Base-by-base conservation (phyloP, 1,140 invertebrate species). In the Dysdera silvatica region DNA sequence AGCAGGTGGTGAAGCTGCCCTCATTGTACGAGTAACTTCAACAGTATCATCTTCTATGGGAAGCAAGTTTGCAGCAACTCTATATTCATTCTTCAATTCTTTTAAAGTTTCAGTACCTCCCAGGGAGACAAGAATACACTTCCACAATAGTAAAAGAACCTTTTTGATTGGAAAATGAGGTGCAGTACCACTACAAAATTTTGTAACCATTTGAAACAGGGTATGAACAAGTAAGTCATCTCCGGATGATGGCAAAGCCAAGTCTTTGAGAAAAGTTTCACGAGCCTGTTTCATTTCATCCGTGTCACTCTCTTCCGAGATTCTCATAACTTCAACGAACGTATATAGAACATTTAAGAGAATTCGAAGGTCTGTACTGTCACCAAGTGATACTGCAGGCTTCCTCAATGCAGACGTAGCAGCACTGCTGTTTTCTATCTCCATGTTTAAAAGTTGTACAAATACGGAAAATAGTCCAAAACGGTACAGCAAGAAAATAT, bases 151-250 rank as follows among this genome's bases (percentile, higher is more conserved):
- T n/a, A 98, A 77, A 28, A 98, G 78, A 54, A 98, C 89, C 80
- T 98, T 98, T 75, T 95, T 97, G 83, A 98, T 96, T 16, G 95
- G 95, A 80, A 95, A 97, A 79, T 96, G 91, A 45, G 93, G 90
- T 12, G 91, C 88, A 40, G 87, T 85, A 0, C 93, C 93, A 72
- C 89, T 92, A 77, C 94, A 98, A 74, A 97, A 94, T 68, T 86
- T 83, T 20, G 91, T 95, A 7, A 97, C 89, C 93, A 98, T 94
- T 66, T 86, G 85, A 47, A 98, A 82, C 58, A 98, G 78, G 72
- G 93, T 92, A 3, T 96, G 84, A 14, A 87, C 85, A 14, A 97
- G 76, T 51, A 94, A 76, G 74, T 95, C 91, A 71, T 94, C 91
- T 10, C 43, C 65, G 37, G 33, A 83, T 82, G 74, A 76, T 32